Evolutionary conservation across 2,113 vertebrate genomes (phyloP), one percentile per base, ranked within the genome.

Genomic region (Seriola quinqueradiata): DNA sequence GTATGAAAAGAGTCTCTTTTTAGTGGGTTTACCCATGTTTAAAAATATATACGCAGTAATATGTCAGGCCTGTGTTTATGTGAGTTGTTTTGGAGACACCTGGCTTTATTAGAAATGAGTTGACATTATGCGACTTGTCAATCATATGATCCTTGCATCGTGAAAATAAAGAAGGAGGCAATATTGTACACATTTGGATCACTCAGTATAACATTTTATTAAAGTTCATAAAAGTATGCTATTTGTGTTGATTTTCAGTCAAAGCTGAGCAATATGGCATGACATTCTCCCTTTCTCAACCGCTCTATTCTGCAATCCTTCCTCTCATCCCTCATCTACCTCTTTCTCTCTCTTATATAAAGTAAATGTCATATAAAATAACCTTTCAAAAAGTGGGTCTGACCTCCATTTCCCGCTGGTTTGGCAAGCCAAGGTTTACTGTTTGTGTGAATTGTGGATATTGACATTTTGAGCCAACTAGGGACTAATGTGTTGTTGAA

Each of bases 381-480:
- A 91, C 82, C 87, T 90, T 90, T 77, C 66, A 38, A 70, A 81
- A 44, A 16, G 70, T 48, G 57, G 13, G 44, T 36, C 70, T 69
- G 76, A 85, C 86, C 84, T 77, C 82, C 59, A 23, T 76, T 64
- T 86, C 88, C 83, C 19, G 52, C 76, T 68, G 86, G n/a, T 77
- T 79, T 32, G 63, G 60, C 4, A 1, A 23, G 28, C 59, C 1
- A 34, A 75, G 77, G 61, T 70, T 66, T 77, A 42, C 75, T 87
- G 87, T 84, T 81, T 77, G 82, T 87, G 65, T 84, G 82, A 88
- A 90, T 87, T 36, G 80, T 73, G 84, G 83, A 77, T 89, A 87
- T 90, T 89, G 91, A 86, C 88, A 92, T 88, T 91, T 90, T 36
- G 59, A 75, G 68, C 58, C 70, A 59, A 75, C 82, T 44, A 40